A percentile compares a stretch with the other conserved stretches of the same genome.
phyloP scores from a whole-genome alignment of 2,113 vertebrate genomes.

The Vulpes ferrilata region DNA sequence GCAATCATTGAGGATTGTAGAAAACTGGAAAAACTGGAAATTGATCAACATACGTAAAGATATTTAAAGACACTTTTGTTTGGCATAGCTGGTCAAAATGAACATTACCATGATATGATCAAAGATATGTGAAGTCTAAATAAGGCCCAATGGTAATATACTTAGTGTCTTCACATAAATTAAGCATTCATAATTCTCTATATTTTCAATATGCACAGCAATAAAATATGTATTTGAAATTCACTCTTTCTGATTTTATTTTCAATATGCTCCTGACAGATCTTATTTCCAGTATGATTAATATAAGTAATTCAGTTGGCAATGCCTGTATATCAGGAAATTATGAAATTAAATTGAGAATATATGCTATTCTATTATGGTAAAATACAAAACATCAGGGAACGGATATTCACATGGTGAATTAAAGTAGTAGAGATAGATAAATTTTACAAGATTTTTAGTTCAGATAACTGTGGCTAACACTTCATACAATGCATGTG shows the following conservation, averaged over 20 bases:
- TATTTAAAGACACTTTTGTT: background rate
- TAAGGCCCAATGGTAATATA: background rate
- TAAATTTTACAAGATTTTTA: background rate
- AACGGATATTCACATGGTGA: background rate
- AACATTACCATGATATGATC: background rate
- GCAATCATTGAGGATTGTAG: accelerated
- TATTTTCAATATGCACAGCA: background rate
- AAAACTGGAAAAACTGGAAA: background rate
- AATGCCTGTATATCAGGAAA: background rate
- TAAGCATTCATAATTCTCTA: background rate
- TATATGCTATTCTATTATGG: background rate
- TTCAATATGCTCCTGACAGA: background rate
- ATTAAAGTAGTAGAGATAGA: background rate
- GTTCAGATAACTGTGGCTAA: accelerated
- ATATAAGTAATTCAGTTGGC: background rate
- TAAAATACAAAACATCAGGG: background rate
- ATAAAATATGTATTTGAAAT: background rate
- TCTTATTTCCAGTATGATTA: background rate
- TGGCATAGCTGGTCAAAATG: background rate
- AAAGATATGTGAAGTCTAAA: background rate
- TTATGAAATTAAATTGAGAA: background rate
- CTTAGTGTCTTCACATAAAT: background rate
- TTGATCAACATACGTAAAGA: background rate
- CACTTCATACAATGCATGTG: background rate
- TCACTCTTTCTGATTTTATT: background rate